Conservation (phyloP, 2,797 vertebrate genomes). For the Poeciliopsis paucimaculata region DNA sequence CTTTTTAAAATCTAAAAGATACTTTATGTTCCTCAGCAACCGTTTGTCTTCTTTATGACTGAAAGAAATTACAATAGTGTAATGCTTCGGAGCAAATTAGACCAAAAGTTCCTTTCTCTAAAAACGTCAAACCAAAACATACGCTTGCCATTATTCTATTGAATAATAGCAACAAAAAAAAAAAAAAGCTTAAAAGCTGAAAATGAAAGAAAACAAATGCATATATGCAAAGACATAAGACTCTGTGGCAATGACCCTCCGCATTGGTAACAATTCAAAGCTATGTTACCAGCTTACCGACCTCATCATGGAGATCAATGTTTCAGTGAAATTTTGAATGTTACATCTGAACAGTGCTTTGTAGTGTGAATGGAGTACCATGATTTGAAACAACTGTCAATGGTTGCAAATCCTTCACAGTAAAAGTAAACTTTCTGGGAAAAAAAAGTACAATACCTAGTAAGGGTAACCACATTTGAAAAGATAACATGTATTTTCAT, state of each 20-base stretch:
- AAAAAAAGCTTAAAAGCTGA: not conserved
- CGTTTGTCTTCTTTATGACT: slow-evolving; percentile 27
- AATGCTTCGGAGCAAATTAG: slow-evolving; percentile 43
- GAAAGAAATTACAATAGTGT: slow-evolving; percentile 19
- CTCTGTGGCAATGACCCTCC: not conserved
- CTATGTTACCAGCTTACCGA: not conserved
- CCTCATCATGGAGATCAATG: not conserved
- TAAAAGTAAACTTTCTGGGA: not conserved
- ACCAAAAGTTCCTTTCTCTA: not conserved
- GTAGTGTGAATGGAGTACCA: not conserved
- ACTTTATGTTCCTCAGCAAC: slow-evolving; percentile 10
- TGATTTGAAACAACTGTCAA: not conserved
- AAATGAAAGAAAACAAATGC: not conserved
- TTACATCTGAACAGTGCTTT: not conserved
- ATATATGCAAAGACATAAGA: not conserved
- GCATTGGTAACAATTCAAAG: not conserved
- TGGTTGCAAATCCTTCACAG: not conserved
- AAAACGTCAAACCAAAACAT: slow-evolving; percentile 34
- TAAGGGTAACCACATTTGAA: slow-evolving; percentile 49
- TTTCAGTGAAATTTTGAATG: not conserved
- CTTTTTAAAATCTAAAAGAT: slow-evolving; percentile 4
- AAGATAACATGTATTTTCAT: slow-evolving; percentile 63
- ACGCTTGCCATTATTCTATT: too few relatives aligned
- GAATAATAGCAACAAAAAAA: not conserved
- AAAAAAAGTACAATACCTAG: slow-evolving; percentile 30